phyloP scores from a whole-genome alignment of 2,113 vertebrate species.

The Oreochromis spilurus region DNA sequence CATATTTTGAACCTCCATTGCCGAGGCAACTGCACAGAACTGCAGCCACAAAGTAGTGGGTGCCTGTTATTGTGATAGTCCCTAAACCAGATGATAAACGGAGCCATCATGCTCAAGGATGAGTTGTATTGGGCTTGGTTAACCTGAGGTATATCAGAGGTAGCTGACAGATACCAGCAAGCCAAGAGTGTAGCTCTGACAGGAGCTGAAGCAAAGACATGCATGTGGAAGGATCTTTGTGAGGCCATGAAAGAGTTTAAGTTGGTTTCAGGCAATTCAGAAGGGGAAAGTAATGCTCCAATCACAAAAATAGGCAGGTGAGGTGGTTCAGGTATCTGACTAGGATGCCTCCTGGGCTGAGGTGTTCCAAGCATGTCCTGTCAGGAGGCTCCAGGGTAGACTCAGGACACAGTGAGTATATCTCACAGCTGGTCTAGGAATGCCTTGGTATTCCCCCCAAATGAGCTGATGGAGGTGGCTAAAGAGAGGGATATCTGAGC shows the following conservation, averaged over 20 bases:
- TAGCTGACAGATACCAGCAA: not conserved
- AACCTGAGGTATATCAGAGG: not conserved
- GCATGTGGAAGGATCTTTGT: not conserved
- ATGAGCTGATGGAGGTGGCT: not conserved
- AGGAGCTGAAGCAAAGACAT: not conserved
- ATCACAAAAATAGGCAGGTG: not conserved
- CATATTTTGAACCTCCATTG: rapidly evolving
- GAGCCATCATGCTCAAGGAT: rapidly evolving
- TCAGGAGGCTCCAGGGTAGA: not conserved
- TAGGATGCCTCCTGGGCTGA: not conserved
- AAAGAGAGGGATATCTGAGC: not conserved
- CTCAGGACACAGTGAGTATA: not conserved
- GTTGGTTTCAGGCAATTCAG: not conserved
- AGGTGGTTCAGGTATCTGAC: not conserved
- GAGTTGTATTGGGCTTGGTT: not conserved
- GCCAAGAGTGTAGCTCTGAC: not conserved
- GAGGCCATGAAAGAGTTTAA: not conserved
- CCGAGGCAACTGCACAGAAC: rapidly evolving
- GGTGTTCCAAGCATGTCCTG: not conserved
- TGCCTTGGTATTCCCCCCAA: not conserved
- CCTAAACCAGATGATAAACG: not conserved
- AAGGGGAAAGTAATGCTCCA: not conserved
- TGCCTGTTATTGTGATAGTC: not conserved
- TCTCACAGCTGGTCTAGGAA: not conserved
- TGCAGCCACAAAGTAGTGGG: not conserved